These are phyloP conservation scores for Amblyornis subalaris DNA, from an alignment of 2,113 vertebrate species.

Conservation along the genomic window DNA sequence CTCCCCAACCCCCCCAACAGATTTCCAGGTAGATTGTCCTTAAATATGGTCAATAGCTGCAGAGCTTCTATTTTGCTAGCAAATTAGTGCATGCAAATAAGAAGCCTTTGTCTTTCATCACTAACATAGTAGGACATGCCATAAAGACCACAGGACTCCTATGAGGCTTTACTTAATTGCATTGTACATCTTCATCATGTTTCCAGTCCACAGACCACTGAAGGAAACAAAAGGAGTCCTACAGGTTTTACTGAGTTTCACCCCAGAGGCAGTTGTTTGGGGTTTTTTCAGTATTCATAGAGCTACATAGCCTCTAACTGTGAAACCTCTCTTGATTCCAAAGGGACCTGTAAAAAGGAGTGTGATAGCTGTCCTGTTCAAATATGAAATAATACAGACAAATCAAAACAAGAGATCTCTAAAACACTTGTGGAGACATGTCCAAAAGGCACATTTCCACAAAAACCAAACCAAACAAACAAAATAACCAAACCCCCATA, in stretches of 20 bases:
- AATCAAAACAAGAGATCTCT: not conserved
- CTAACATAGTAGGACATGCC: not conserved
- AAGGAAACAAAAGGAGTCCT: not conserved
- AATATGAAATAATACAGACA: not conserved
- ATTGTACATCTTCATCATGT: not conserved
- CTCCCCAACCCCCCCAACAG: not conserved
- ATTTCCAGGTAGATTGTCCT: not conserved
- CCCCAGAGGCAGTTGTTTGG: not conserved
- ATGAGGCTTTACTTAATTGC: not conserved
- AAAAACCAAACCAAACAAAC: not conserved
- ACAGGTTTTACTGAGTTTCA: not conserved
- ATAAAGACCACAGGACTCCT: not conserved
- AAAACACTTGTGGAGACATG: not conserved
- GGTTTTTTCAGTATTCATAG: accelerated
- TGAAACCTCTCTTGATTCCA: not conserved
- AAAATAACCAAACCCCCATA: not conserved
- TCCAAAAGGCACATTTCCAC: not conserved
- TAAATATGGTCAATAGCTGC: not conserved
- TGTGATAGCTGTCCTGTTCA: not conserved
- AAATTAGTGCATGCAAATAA: not conserved
- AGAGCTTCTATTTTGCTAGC: not conserved
- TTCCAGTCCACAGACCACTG: not conserved
- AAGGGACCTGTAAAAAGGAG: not conserved
- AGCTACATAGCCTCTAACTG: not conserved
- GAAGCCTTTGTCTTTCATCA: not conserved